phyloP scores from a whole-genome alignment of 1,140 invertebrate genomes.

The Drosophila sulfurigaster region DNA sequence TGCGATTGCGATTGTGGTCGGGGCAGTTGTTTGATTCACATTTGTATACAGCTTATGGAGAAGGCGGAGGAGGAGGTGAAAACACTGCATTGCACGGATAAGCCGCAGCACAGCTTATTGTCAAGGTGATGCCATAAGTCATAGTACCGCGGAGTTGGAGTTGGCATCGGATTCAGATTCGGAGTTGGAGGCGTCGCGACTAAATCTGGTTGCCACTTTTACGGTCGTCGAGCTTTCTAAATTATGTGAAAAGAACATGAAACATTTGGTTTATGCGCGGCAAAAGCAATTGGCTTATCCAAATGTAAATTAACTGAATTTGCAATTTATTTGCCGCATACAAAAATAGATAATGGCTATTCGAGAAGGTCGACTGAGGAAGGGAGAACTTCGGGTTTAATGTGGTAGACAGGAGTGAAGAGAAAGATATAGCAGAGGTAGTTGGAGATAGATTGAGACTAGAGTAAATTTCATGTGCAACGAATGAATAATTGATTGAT shows the following conservation, averaged over 20 bases:
- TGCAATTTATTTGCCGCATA: conserved; percentile 27
- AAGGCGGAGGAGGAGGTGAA: neutral
- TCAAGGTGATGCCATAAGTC: conserved; percentile 82
- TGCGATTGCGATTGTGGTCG: neutral
- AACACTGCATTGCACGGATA: conserved; percentile 50
- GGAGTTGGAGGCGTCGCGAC: neutral
- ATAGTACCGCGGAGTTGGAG: conserved; percentile 27
- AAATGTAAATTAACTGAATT: conserved; percentile 39
- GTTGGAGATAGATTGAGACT: too few relatives aligned
- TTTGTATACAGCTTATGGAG: neutral
- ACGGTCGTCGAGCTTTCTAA: conserved; percentile 42
- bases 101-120: conserved; percentile 70
- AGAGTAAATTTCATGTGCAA: too few relatives aligned
- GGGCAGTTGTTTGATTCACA: conserved; percentile 74
- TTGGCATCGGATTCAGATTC: neutral
- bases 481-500: too few relatives aligned
- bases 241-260: conserved; percentile 60
- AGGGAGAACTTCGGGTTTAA: neutral
- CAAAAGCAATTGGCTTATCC: conserved; percentile 5
- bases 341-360: conserved; percentile 13
- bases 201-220: conserved; percentile 30
- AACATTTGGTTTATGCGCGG: conserved; percentile 62
- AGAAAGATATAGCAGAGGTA: too few relatives aligned
- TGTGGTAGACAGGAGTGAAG: too few relatives aligned
- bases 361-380: neutral